Base-by-base conservation (phyloP, 2,797 vertebrate species). In the Thaleichthys pacificus region DNA sequence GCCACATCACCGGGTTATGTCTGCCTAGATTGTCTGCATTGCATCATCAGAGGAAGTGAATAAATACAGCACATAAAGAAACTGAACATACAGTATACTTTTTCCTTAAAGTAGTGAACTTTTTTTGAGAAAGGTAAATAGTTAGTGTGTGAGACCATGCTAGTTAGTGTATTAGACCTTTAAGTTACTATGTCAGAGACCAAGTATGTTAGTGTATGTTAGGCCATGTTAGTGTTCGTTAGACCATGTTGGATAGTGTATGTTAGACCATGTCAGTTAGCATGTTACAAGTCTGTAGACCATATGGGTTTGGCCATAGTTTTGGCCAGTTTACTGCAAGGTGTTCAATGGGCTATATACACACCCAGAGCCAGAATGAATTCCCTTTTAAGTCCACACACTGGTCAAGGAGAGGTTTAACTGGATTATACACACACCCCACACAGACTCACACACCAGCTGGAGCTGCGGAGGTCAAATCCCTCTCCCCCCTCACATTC, bases 361-460 rank as follows among this genome's bases (percentile, higher is more conserved):
- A 35, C 7, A 35, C 32, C 32, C 32, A 26, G 64, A 12, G 54
- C 54, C 66, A 30, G 72, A 35, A 54, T 51, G 74, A 61, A 72
- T 83, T 81, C 70, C 5, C 66, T 68, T 69, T 71, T 71, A 0
- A 66, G 68, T 74, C 74, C 72, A 64, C 51, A 0, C 1, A 38
- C 49, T 70, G 78, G 67, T 76, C 71, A 80, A 70, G 70, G 64
- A 72, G 70, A 76, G 72, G 66, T 73, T 82, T 70, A 56, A 61
- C 49, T 35, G 51, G 67, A 61, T 83, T 77, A 77, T 17, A 51
- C 49, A 51, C 49, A 51, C 32, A 35, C 32, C 49, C 17, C 49
- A 51, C 49, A 51, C 49, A 51, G 3, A 51, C 49, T 14, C 49
- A 51, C 49, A 58, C 58, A 47, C 61, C 17, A 60, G 66, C 64